Conservation (phyloP, 1,140 invertebrate species). For the Drosophila lacteicornis region DNA sequence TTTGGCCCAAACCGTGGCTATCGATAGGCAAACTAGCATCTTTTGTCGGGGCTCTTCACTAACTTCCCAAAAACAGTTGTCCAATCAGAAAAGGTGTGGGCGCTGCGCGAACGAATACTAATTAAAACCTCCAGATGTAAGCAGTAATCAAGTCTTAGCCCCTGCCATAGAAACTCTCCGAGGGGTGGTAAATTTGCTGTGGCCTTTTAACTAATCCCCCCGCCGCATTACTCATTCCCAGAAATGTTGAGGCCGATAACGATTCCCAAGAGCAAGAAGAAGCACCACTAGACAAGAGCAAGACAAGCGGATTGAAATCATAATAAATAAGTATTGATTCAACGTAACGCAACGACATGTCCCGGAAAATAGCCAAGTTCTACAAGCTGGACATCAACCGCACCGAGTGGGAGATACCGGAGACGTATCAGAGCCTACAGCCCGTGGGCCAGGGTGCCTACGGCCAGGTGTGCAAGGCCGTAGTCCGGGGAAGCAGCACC, state of each 20-base stretch:
- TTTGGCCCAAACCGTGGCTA: constrained; percentile 1
- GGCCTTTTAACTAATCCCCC: constrained; percentile 12
- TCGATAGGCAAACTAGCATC: constrained; percentile 18
- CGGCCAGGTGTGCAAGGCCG: constrained; percentile 91
- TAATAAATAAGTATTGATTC: constrained; percentile 11
- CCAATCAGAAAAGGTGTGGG: constrained; percentile 45
- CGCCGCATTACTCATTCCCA: constrained; percentile 38
- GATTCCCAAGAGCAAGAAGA: constrained; percentile 52
- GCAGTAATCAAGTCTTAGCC: not conserved
- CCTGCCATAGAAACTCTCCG: not conserved
- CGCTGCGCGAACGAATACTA: constrained; percentile 6
- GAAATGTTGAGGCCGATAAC: constrained; percentile 51
- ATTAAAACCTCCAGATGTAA: constrained; percentile 32
- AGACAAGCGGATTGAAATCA: constrained; percentile 33
- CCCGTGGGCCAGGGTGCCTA: constrained; percentile 98
- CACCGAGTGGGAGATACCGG: constrained; percentile 98
- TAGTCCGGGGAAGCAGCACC: constrained; percentile 90
- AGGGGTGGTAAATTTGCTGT: not conserved
- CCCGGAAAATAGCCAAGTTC: constrained; percentile 86
- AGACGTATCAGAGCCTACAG: constrained; percentile 95
- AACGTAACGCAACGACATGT: constrained; percentile 27
- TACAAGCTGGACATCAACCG: constrained; percentile 97
- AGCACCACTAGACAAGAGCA: constrained; percentile 40
- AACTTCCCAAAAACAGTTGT: constrained; percentile 11
- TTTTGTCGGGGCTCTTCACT: not conserved